Evolutionary conservation across 2,888 invertebrate species (phyloP), one percentile per base, ranked within the genome.

Genomic region (Peribatodes rhomboidaria): DNA sequence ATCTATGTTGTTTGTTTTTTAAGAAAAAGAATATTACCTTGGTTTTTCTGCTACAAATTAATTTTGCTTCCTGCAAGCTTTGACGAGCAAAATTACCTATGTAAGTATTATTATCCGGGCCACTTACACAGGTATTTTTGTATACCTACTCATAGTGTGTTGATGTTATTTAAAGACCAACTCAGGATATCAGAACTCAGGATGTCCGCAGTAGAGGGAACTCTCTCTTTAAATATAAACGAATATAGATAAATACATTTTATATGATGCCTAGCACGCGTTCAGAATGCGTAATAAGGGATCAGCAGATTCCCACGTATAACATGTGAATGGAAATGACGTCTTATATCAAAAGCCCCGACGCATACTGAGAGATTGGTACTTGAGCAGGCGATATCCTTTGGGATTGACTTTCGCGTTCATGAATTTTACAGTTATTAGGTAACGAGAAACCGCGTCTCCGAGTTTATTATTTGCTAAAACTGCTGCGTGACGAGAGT

Each of bases 311-410:
- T 75, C 77, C 70, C 78, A 77, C 77, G 80, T 80, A 73, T 76
- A 76, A 71, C 72, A 73, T 76, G 77, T 73, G 79, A 81, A 81
- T 80, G 77, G 77, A 76, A 82, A 82, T 78, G 78, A 77, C 75
- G 75, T 77, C 76, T 80, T 82, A 81, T 81, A 78, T 81, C 75
- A 77, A 77, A 76, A 75, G 73, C 67, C 73, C 73, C 69, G 65
- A 73, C 73, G 72, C 74, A 72, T 73, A 68, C 69, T 67, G 66
- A 65, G 68, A 65, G 62, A 59, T 47, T 52, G 61, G 58, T 57
- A 67, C 65, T 62, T 65, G 61, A 67, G 67, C 39, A 62, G 41
- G 47, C 61, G 53, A 54, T 65, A 57, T 65, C 61, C 61, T 60
- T 52, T 39, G 65, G 60, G 60, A 57, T 61, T 56, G 65, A 61